Evolutionary conservation across 53 echinoderm and acorn worm species (phyloP).

Genomic region (Mesocentrotus franciscanus): DNA sequence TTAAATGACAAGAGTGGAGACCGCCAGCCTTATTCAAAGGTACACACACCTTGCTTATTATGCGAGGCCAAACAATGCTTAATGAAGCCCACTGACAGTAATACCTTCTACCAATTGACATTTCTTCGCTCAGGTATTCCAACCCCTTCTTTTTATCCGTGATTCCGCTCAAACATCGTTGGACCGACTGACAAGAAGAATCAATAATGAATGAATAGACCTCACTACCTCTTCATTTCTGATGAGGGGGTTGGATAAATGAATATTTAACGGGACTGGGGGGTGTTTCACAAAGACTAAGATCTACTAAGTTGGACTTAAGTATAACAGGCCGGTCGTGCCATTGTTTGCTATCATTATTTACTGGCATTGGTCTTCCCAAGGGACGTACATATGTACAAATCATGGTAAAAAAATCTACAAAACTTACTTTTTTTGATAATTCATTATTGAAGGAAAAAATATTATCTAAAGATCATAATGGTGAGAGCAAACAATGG

Average conservation of each 20-base stretch:
- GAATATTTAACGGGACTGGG: constrained; percentile 27
- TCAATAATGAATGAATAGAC: constrained; percentile 42
- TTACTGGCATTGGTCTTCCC: no score
- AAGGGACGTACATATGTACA: no score
- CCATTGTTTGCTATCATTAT: no score
- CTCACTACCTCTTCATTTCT: constrained; percentile 13
- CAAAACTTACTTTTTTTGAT: no score
- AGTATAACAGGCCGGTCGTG: no score
- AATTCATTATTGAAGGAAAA: no score
- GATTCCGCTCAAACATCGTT: constrained; percentile 60
- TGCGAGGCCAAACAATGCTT: constrained; percentile 40
- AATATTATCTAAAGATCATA: no score
- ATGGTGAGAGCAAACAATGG: no score
- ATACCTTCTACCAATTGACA: constrained; percentile 64
- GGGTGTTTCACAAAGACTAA: no score
- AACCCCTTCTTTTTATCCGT: constrained; percentile 24
- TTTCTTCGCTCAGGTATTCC: constrained; percentile 59
- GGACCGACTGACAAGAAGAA: constrained; percentile 8
- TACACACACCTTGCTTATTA: constrained; percentile 43
- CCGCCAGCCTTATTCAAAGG: background rate
- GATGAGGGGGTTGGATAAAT: constrained; percentile 41
- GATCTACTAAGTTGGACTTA: no score
- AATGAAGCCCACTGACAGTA: constrained; percentile 21
- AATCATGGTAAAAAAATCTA: no score
- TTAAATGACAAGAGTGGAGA: background rate